phyloP scores from a whole-genome alignment of 2,113 vertebrate species.

The Anhinga rufa region DNA sequence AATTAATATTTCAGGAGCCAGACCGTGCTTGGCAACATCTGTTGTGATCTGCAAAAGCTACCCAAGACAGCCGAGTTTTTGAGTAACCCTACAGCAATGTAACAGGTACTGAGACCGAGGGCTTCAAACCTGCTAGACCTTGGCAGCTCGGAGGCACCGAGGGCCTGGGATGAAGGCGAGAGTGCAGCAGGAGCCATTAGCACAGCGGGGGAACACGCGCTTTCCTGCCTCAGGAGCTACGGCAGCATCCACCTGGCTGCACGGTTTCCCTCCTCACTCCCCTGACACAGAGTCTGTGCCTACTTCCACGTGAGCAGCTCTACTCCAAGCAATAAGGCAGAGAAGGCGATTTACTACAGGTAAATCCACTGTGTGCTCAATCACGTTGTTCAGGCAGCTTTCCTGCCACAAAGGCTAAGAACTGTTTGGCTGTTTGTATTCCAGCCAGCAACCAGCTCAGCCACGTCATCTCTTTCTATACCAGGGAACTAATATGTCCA shows the following conservation, averaged over 20 bases:
- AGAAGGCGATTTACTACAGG: neutral
- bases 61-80: neutral
- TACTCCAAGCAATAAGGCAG: neutral
- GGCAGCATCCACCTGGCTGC: neutral
- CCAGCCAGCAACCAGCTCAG: neutral
- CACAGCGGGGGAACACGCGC: accelerated
- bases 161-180: neutral
- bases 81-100: neutral
- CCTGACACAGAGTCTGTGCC: neutral
- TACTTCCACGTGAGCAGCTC: neutral
- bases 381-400: neutral
- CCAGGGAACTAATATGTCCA: neutral
- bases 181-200: neutral
- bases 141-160: accelerated
- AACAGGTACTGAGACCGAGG: neutral
- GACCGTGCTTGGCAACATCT: neutral
- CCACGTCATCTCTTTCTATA: neutral
- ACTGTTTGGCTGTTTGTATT: neutral
- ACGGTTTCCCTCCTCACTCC: neutral
- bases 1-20: neutral
- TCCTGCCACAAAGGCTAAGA: neutral
- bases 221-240: neutral
- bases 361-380: neutral
- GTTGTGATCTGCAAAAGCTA: neutral
- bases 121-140: neutral